Evolutionary conservation across 2,113 vertebrate species (phyloP).

Genomic region (Meleagris gallopavo): DNA sequence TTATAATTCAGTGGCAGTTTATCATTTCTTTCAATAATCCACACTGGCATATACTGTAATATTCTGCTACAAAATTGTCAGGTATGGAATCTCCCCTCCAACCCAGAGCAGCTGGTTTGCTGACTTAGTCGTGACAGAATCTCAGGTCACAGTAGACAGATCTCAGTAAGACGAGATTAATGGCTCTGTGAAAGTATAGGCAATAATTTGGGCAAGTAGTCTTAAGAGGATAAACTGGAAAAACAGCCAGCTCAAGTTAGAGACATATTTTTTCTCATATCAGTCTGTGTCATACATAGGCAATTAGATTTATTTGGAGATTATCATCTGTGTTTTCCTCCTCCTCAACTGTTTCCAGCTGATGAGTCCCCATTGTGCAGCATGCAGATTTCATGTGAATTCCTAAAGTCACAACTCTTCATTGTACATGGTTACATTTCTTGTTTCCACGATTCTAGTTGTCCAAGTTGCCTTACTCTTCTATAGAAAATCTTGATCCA

Average conservation of each 20-base stretch:
- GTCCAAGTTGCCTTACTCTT: not conserved
- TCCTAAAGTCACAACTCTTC: not conserved
- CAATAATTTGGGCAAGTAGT: not conserved
- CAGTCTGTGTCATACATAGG: not conserved
- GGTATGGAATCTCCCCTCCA: not conserved
- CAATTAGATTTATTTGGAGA: not conserved
- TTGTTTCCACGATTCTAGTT: not conserved
- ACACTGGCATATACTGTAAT: not conserved
- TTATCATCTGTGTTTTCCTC: not conserved
- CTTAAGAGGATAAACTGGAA: slow-evolving; percentile 37
- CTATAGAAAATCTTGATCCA: not conserved
- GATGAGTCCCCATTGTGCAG: not conserved
- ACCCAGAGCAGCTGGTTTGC: slow-evolving; percentile 23
- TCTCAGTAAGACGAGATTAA: not conserved
- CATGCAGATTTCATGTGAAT: not conserved
- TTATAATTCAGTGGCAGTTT: slow-evolving; percentile 44
- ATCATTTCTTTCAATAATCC: slow-evolving; percentile 38
- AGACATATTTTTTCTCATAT: slow-evolving; percentile 16
- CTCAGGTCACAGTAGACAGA: not conserved
- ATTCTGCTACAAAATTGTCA: not conserved
- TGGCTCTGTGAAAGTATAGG: not conserved
- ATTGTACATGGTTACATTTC: not conserved
- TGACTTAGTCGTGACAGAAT: slow-evolving; percentile 15
- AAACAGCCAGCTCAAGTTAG: slow-evolving; percentile 16
- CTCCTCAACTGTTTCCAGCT: not conserved